A percentile compares a stretch with the other conserved stretches of the same genome.
These are phyloP conservation scores for Phylloscopus trochiloides DNA, from an alignment of 2,113 vertebrate genomes.

Conservation along the genomic window DNA sequence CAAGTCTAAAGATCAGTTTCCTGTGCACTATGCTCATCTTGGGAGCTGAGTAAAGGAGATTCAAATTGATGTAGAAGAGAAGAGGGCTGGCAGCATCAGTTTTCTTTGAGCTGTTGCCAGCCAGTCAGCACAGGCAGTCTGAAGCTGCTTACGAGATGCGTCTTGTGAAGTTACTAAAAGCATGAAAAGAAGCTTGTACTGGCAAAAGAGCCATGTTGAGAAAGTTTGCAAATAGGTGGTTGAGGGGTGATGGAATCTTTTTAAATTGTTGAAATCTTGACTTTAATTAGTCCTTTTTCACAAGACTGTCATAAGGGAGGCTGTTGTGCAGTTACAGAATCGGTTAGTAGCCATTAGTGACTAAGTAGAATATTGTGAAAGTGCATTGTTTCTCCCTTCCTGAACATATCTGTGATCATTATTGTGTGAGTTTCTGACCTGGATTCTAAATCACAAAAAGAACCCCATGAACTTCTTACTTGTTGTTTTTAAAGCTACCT, in stretches of 20 bases:
- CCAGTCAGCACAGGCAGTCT: neutral
- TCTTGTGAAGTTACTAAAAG: neutral
- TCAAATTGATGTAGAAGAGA: neutral
- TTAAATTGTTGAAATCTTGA: neutral
- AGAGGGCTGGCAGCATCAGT: neutral
- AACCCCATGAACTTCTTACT: neutral
- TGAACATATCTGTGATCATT: neutral
- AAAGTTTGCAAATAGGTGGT: neutral
- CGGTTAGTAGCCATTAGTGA: neutral
- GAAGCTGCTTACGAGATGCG: neutral
- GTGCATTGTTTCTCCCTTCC: neutral
- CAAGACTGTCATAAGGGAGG: rapidly evolving
- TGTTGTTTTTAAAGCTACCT: neutral
- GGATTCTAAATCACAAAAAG: neutral
- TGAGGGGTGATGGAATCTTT: neutral
- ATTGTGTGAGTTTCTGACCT: neutral
- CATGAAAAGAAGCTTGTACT: neutral
- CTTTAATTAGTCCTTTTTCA: neutral
- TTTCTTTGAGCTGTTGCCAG: neutral
- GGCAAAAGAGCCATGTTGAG: neutral
- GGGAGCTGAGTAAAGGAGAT: neutral
- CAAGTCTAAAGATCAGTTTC: neutral
- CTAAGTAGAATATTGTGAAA: neutral
- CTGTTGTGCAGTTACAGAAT: neutral
- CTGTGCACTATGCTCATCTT: neutral